Evolutionary conservation across 2,888 invertebrate genomes (phyloP).

Genomic region (Lomographa bimaculata): DNA sequence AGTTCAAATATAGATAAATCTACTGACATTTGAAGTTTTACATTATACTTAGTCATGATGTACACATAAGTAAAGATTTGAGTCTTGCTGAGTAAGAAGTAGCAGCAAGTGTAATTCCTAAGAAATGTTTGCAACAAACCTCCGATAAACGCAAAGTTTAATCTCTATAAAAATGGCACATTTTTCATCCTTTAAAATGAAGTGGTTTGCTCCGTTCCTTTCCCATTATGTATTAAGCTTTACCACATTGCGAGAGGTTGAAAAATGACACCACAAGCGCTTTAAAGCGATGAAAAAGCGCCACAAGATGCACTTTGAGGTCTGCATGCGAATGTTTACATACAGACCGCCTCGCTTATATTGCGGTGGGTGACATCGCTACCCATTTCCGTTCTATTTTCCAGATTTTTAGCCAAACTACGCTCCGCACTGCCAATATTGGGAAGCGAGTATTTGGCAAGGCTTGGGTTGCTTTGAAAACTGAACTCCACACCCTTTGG

Average conservation of each 20-base stretch:
- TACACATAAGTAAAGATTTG: too few species aligned
- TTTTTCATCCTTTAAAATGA: not conserved
- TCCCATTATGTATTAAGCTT: constrained; percentile 8
- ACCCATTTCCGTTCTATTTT: constrained; percentile 62
- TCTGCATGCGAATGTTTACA: constrained; percentile 54
- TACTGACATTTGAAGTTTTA: too few species aligned
- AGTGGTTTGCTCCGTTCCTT: constrained; percentile 1
- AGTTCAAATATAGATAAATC: too few species aligned
- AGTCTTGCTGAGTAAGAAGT: too few species aligned
- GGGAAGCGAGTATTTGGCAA: constrained; percentile 58
- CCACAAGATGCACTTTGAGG: constrained; percentile 46
- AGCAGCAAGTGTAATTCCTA: too few species aligned
- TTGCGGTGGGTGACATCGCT: constrained; percentile 56
- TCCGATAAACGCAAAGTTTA: too few species aligned
- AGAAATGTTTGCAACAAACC: too few species aligned
- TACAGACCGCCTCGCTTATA: constrained; percentile 44
- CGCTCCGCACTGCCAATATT: constrained; percentile 52
- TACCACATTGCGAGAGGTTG: constrained; percentile 14
- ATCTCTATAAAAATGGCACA: not conserved
- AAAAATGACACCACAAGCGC: constrained; percentile 43
- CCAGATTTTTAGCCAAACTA: constrained; percentile 61
- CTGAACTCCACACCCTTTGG: constrained; percentile 31
- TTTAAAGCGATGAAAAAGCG: constrained; percentile 48
- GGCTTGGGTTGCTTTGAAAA: constrained; percentile 40
- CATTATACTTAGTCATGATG: too few species aligned